A percentile compares a stretch with the other conserved stretches of the same genome.
phyloP scores from a whole-genome alignment of 2,888 invertebrate species.

The Orthonychiurus folsomi region DNA sequence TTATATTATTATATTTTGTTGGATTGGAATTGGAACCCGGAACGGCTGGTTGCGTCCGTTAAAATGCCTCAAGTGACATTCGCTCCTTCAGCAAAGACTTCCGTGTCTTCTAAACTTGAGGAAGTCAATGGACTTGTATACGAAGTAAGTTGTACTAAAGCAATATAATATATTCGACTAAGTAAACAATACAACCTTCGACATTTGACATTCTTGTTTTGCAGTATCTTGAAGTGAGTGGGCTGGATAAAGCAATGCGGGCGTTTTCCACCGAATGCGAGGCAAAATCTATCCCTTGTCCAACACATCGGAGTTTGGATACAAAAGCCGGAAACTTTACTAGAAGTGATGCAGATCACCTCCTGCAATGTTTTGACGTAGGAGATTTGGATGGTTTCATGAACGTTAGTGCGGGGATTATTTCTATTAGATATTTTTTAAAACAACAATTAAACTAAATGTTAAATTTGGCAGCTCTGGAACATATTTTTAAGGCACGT shows the following conservation, averaged over 20 bases:
- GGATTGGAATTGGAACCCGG: no score
- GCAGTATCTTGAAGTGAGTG: slow-evolving; percentile 37
- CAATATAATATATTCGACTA: no score
- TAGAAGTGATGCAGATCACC: slow-evolving; percentile 28
- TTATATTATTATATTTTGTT: no score
- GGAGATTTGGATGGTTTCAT: slow-evolving; percentile 31
- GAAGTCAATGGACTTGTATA: no score
- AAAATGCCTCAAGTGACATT: no score
- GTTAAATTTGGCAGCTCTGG: slow-evolving; percentile 29
- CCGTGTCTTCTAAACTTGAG: no score
- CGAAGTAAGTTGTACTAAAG: no score
- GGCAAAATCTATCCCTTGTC: slow-evolving; percentile 27
- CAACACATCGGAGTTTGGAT: no score
- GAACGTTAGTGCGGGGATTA: slow-evolving; percentile 21
- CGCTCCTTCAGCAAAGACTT: no score
- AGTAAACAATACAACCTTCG: no score
- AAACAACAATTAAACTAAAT: neutral
- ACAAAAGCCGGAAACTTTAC: slow-evolving; percentile 32
- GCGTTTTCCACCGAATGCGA: slow-evolving; percentile 33
- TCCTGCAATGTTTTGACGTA: slow-evolving; percentile 33
- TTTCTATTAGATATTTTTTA: neutral
- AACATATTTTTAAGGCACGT: slow-evolving; percentile 32
- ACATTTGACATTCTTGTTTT: no score
- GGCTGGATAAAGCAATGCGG: slow-evolving; percentile 31
- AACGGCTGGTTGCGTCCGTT: no score